phyloP scores from a whole-genome alignment of 2,797 vertebrate species.

The Helarctos malayanus region DNA sequence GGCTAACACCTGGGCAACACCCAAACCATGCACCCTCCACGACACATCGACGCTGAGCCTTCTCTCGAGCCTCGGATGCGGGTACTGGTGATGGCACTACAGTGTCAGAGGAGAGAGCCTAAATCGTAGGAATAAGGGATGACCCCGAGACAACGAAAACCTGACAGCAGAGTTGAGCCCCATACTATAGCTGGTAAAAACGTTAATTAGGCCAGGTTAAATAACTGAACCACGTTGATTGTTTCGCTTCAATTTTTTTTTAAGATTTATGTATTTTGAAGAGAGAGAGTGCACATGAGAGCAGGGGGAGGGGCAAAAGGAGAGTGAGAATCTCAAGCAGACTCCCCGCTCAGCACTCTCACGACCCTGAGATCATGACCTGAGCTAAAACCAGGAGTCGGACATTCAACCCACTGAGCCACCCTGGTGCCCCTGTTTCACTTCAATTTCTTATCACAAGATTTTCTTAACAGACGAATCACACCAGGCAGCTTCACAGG shows the following conservation, averaged over 20 bases:
- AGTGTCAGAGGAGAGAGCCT: not conserved
- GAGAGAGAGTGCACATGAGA: fast-evolving
- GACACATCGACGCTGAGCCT: not conserved
- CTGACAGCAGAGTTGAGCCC: not conserved
- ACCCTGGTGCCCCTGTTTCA: not conserved
- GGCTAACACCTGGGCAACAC: not conserved
- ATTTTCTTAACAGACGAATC: constrained; percentile 1
- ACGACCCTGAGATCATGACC: not conserved
- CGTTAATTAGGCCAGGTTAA: not conserved
- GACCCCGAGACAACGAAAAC: not conserved
- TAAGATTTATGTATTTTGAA: too few relatives aligned
- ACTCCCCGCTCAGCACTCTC: not conserved
- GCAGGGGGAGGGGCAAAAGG: not conserved
- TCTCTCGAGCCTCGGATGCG: not conserved
- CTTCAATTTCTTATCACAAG: not conserved
- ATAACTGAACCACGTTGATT: not conserved
- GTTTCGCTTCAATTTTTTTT: not conserved
- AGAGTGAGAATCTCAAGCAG: not conserved
- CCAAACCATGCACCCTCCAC: not conserved
- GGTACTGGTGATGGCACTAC: not conserved
- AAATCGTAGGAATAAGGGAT: not conserved
- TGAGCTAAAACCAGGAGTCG: not conserved
- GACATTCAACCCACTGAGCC: not conserved
- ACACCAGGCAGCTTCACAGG: not conserved
- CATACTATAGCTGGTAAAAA: not conserved